A percentile compares a stretch with the other conserved stretches of the same genome.
phyloP scores from a whole-genome alignment of 2,797 vertebrate species.

The Pantherophis alleghaniensis region DNA sequence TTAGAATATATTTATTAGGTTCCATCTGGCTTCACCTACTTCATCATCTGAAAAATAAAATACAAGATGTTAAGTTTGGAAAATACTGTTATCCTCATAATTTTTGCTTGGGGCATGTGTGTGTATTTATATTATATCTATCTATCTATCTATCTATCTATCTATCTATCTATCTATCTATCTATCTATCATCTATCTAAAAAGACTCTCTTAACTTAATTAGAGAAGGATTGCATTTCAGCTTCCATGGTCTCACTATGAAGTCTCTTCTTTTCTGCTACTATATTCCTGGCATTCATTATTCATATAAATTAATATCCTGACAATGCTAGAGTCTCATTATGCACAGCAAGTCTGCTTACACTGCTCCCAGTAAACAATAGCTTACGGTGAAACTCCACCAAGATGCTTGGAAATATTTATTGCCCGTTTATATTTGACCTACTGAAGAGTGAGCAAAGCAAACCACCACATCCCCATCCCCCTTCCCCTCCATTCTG shows the following conservation, averaged over 20 bases:
- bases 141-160: no score
- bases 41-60: neutral
- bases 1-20: neutral
- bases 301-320: slow-evolving; percentile 35
- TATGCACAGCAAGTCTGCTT: slow-evolving; percentile 19
- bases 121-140: no score
- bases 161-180: no score
- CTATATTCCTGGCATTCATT: slow-evolving; percentile 14
- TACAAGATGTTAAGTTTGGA: neutral
- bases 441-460: neutral
- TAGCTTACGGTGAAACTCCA: slow-evolving; percentile 6
- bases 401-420: slow-evolving; percentile 22
- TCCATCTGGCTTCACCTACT: neutral
- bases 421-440: slow-evolving; percentile 12
- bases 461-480: neutral
- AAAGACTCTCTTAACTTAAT: neutral
- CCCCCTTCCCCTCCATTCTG: neutral
- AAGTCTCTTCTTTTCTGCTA: neutral
- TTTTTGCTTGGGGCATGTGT: neutral
- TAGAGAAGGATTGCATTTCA: slow-evolving; percentile 4
- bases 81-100: neutral
- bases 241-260: neutral
- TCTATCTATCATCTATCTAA: neutral
- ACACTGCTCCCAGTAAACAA: neutral
- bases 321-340: neutral